Evolutionary conservation across 64 coral and sea anemone species (phyloP).

Genomic region (Porites lutea): DNA sequence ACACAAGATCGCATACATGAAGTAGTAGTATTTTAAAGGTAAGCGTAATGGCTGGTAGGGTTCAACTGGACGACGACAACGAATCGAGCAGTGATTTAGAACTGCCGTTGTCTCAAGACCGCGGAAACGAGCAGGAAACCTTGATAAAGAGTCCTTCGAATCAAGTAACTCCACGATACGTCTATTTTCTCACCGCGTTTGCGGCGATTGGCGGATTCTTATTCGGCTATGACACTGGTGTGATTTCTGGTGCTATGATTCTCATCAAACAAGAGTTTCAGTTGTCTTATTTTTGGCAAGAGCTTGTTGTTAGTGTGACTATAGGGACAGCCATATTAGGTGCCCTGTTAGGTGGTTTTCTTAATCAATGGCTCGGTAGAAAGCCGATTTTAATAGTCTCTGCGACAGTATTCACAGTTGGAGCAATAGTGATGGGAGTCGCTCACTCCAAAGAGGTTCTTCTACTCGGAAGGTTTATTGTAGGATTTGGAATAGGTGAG

Average conservation of each 20-base stretch:
- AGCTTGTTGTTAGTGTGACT: constrained; percentile 88
- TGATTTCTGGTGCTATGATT: constrained; percentile 94
- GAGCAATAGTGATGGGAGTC: constrained; percentile 82
- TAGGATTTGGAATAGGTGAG: constrained; percentile 93
- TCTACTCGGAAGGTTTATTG: constrained; percentile 74
- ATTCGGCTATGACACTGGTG: constrained; percentile 97
- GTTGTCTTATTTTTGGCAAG: constrained; percentile 81
- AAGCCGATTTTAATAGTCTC: constrained; percentile 75
- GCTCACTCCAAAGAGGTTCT: constrained; percentile 62
- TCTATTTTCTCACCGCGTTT: constrained; percentile 85
- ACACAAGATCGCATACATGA: too few species aligned
- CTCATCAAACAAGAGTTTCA: constrained; percentile 76
- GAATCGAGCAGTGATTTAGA: not conserved
- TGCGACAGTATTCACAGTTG: constrained; percentile 78
- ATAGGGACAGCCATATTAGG: constrained; percentile 85
- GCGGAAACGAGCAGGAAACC: not conserved
- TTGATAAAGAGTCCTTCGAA: not conserved
- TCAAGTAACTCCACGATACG: constrained; percentile 48
- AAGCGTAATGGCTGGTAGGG: too few species aligned
- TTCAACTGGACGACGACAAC: not conserved
- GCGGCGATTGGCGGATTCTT: constrained; percentile 93
- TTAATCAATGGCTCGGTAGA: constrained; percentile 78
- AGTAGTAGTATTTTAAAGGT: too few species aligned
- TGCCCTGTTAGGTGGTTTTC: constrained; percentile 68
- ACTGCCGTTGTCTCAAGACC: not conserved